Evolutionary conservation across 2,113 vertebrate genomes (phyloP).

Genomic region (Meles meles): DNA sequence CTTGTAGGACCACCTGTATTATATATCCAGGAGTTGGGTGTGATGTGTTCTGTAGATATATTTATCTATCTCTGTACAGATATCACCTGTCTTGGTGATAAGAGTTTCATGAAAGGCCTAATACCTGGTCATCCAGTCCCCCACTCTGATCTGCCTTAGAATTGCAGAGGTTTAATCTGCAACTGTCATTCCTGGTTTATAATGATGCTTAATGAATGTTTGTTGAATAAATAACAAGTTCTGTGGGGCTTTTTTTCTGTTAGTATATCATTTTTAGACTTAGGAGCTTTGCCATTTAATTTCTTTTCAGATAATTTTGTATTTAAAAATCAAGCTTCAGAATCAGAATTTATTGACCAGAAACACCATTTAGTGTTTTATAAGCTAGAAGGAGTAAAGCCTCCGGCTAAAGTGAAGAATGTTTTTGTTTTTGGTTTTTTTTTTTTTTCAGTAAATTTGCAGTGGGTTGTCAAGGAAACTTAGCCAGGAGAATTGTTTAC

Average conservation of each 20-base stretch:
- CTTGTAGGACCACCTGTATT: not conserved
- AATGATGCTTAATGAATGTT: not conserved
- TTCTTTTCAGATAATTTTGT: slow-evolving; percentile 12
- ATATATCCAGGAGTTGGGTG: not conserved
- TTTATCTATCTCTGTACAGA: not conserved
- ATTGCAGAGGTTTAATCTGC: not conserved
- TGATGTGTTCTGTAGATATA: not conserved
- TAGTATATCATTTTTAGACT: not conserved
- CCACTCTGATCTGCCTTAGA: not conserved
- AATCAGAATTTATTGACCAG: not conserved
- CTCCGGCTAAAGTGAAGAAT: not conserved
- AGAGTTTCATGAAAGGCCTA: not conserved
- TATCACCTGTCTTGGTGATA: not conserved
- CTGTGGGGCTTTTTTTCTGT: not conserved
- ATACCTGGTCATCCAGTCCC: not conserved
- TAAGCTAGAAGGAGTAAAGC: not conserved
- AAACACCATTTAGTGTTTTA: not conserved
- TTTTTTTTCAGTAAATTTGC: not conserved
- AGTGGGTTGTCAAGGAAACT: slow-evolving; percentile 7
- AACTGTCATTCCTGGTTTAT: not conserved
- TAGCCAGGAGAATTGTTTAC: slow-evolving; percentile 6
- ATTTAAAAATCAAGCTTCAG: slow-evolving; percentile 29
- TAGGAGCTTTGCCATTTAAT: not conserved
- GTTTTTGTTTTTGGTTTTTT: slow-evolving; percentile 23
- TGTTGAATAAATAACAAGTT: not conserved